Percentiles rank a stretch among this genome's conserved stretches.
phyloP scores from a whole-genome alignment of 2,888 invertebrate species.

The Microplitis deprimator region DNA sequence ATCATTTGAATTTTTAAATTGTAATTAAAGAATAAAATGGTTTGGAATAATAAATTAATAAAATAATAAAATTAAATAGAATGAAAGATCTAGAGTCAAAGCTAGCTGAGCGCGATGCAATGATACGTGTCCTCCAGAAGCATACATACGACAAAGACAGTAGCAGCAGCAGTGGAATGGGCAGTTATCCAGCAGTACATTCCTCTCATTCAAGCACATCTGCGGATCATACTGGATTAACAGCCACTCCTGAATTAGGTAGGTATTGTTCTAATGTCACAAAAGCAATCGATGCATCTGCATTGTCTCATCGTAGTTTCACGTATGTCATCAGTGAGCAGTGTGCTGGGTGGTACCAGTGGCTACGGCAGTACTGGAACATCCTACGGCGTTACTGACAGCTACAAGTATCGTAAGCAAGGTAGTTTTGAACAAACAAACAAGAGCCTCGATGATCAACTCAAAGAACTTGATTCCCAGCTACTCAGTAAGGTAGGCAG shows the following conservation, averaged over 20 bases:
- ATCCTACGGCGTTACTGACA: conserved; percentile 74
- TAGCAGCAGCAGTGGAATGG: conserved; percentile 72
- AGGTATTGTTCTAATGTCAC: conserved; percentile 18
- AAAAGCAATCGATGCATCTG: conserved; percentile 21
- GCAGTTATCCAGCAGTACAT: conserved; percentile 73
- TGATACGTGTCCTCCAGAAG: conserved; percentile 90
- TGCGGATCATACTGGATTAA: conserved; percentile 65
- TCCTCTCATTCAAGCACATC: conserved; percentile 70
- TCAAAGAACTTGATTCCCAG: conserved; percentile 87
- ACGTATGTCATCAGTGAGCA: conserved; percentile 72
- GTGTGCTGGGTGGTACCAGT: conserved; percentile 75
- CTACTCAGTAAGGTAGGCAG: conserved; percentile 75
- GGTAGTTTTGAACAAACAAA: conserved; percentile 82
- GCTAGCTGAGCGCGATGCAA: conserved; percentile 89
- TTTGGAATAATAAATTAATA: background rate
- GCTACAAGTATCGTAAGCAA: conserved; percentile 73
- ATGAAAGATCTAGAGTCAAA: conserved; percentile 90
- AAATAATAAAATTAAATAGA: conserved; percentile 67
- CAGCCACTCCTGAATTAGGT: conserved; percentile 68
- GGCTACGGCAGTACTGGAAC: conserved; percentile 75
- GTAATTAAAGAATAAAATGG: background rate
- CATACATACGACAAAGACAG: conserved; percentile 83
- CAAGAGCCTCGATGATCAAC: conserved; percentile 83
- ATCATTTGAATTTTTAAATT: background rate
- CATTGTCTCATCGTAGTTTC: conserved; percentile 29